Percentiles rank a stretch among this genome's conserved stretches.
These are phyloP conservation scores for Mastomys natalensis DNA, from an alignment of 2,113 vertebrate species.

Conservation along the genomic window DNA sequence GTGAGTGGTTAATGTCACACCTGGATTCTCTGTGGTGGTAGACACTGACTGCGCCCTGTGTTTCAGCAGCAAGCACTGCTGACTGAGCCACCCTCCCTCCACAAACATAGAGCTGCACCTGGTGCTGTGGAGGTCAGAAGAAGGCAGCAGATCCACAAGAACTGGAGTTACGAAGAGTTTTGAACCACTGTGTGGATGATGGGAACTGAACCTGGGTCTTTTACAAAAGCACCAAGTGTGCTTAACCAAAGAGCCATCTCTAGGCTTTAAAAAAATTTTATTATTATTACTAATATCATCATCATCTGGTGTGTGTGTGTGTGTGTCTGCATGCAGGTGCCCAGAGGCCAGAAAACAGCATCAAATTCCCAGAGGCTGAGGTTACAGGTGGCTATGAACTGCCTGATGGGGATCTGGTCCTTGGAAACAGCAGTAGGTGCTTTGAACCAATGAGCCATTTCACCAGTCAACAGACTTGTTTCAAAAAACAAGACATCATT, in stretches of 20 bases:
- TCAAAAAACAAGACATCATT: neutral
- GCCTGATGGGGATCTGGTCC: neutral
- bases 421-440: neutral
- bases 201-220: neutral
- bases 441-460: neutral
- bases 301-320: neutral
- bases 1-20: neutral
- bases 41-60: neutral
- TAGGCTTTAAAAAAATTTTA: neutral
- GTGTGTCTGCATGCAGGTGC: too few relatives aligned
- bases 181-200: neutral
- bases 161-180: neutral
- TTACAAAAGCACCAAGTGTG: neutral
- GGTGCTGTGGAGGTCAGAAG: neutral
- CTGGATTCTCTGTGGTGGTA: too few relatives aligned
- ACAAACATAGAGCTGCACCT: neutral
- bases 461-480: neutral
- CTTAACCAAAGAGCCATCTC: neutral
- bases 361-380: too few relatives aligned
- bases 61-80: neutral
- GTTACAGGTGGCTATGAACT: neutral
- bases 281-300: neutral
- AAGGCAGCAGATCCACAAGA: neutral
- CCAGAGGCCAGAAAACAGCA: neutral
- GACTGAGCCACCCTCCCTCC: neutral